phyloP scores from a whole-genome alignment of 2,113 vertebrate species.

The Zosterops borbonicus region DNA sequence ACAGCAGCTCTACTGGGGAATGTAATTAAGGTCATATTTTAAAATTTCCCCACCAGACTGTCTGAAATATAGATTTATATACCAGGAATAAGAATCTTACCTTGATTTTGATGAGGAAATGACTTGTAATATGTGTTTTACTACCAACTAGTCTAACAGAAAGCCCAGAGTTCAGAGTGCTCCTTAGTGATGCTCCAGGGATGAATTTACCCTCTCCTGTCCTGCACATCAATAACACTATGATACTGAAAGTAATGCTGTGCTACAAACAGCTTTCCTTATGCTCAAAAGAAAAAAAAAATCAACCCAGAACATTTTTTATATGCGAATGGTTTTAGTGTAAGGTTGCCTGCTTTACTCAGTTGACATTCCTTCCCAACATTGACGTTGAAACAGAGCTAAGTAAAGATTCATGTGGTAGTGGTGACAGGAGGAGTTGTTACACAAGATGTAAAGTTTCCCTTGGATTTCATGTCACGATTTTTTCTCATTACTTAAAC shows the following conservation, averaged over 20 bases:
- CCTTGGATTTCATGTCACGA: conserved; percentile 62
- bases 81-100: not conserved
- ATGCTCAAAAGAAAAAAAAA: not conserved
- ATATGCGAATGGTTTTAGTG: not conserved
- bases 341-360: not conserved
- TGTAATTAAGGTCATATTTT: conserved; percentile 70
- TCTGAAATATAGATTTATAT: conserved; percentile 43
- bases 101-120: conserved; percentile 54
- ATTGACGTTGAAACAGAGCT: not conserved
- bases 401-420: conserved; percentile 64
- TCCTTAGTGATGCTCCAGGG: not conserved
- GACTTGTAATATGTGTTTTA: not conserved
- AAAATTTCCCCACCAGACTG: conserved; percentile 60
- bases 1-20: conserved; percentile 54
- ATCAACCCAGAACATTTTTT: not conserved
- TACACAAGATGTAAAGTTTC: conserved; percentile 66
- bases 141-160: conserved; percentile 1
- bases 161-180: not conserved
- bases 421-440: conserved; percentile 69
- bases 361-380: not conserved
- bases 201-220: not conserved
- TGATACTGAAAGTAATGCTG: not conserved
- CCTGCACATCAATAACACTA: not conserved
- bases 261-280: conserved; percentile 2
- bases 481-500: conserved; percentile 71